These are phyloP conservation scores for Semotilus atromaculatus DNA, from an alignment of 2,797 vertebrate genomes.

Conservation along the genomic window DNA sequence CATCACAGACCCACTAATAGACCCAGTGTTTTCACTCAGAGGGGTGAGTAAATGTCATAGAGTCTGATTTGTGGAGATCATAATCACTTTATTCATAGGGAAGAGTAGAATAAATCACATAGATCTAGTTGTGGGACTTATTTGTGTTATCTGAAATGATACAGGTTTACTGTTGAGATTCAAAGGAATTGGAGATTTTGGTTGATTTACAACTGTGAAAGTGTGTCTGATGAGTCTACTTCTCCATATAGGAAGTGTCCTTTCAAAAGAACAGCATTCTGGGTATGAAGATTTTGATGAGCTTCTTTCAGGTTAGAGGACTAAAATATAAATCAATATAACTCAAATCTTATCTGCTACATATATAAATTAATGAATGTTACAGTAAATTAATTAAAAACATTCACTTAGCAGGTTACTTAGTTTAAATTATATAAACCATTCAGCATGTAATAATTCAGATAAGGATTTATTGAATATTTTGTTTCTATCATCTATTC, in stretches of 20 bases:
- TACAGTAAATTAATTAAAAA: neutral
- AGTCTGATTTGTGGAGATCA: neutral
- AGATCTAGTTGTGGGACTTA: neutral
- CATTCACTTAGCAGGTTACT: neutral
- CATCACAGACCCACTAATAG: neutral
- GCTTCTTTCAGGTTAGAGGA: neutral
- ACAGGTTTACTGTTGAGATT: rapidly evolving
- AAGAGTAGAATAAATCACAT: neutral
- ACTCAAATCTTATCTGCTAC: neutral
- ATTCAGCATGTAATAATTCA: too few species aligned
- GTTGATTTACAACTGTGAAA: rapidly evolving
- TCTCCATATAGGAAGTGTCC: neutral
- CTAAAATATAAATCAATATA: neutral
- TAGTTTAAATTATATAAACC: neutral
- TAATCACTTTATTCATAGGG: neutral
- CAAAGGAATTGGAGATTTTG: neutral
- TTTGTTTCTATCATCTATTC: neutral
- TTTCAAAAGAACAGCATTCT: neutral
- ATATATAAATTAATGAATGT: neutral
- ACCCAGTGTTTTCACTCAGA: neutral
- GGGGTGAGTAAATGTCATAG: neutral
- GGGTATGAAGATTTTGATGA: neutral
- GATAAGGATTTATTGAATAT: neutral
- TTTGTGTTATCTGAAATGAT: neutral
- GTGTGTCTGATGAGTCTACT: neutral